Conservation (phyloP, 2,888 invertebrate species). For the Acanthopleura granulata region DNA sequence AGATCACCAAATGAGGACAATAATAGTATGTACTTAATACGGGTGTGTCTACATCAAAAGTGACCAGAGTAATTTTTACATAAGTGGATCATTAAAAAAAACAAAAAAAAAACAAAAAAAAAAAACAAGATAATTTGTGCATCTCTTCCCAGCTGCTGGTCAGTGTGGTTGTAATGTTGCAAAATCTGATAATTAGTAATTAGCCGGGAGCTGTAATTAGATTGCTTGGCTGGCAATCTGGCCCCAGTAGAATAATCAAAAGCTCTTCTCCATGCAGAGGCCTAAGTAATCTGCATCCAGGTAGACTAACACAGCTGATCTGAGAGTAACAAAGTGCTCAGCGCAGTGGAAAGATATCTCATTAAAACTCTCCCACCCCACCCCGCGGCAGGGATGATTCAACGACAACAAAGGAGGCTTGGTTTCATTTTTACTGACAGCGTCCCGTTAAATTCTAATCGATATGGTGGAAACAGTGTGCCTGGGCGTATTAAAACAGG, state of each 20-base stretch:
- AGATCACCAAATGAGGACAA: no score
- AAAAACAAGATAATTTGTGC: no score
- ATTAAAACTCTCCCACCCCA: not conserved
- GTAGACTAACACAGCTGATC: not conserved
- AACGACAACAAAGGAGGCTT: not conserved
- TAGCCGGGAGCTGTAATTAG: not conserved
- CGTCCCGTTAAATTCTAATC: no score
- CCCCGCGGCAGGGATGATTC: not conserved
- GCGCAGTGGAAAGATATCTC: not conserved
- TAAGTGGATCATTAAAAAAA: no score
- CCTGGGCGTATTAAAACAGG: no score
- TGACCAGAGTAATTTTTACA: no score
- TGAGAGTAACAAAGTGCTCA: conserved; percentile 1
- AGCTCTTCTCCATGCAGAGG: not conserved
- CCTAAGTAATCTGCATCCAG: not conserved
- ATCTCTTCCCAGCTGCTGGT: no score
- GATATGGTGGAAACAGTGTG: no score
- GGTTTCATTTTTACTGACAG: not conserved
- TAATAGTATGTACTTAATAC: no score
- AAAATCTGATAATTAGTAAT: conserved; percentile 1
- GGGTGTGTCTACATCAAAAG: no score
- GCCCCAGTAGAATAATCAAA: not conserved
- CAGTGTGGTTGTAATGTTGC: no score
- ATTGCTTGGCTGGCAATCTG: not conserved
- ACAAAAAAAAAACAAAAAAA: no score